Evolutionary conservation across 1,140 invertebrate genomes (phyloP).

Genomic region (Gonioctena quinquepunctata): DNA sequence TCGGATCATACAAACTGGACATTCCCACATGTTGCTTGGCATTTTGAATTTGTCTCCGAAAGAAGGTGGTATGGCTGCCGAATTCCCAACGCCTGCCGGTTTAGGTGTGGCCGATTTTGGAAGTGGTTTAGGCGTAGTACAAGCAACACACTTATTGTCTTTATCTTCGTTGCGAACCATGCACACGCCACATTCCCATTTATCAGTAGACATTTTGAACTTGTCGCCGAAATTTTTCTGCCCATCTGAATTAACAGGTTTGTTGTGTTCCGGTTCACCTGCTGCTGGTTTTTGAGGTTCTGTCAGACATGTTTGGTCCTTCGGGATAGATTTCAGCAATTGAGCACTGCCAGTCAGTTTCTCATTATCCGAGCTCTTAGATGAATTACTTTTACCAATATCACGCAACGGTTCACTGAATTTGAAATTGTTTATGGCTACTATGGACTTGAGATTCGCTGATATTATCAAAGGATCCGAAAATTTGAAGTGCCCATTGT

Average conservation of each 20-base stretch:
- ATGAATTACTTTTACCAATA: conserved; percentile 30
- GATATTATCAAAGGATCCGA: conserved; percentile 47
- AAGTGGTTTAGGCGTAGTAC: conserved; percentile 51
- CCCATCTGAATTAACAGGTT: not conserved
- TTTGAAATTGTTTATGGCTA: conserved; percentile 60
- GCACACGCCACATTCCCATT: conserved; percentile 64
- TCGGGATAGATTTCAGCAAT: too few relatives aligned
- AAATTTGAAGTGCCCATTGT: conserved; percentile 40
- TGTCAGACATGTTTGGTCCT: conserved; percentile 35
- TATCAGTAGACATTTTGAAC: conserved; percentile 39
- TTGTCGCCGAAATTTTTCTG: conserved; percentile 42
- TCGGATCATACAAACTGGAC: conserved; percentile 64
- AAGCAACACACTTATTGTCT: conserved; percentile 60
- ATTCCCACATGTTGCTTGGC: conserved; percentile 58
- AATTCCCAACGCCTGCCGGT: not conserved
- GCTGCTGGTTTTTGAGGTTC: too few relatives aligned
- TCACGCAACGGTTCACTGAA: conserved; percentile 60
- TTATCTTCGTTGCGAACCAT: conserved; percentile 61
- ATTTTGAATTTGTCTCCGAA: conserved; percentile 44
- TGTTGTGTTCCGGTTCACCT: too few relatives aligned
- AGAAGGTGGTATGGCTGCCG: conserved; percentile 15
- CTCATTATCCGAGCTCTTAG: not conserved
- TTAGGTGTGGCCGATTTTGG: conserved; percentile 25
- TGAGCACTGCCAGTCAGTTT: too few relatives aligned
- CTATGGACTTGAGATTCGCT: conserved; percentile 43